Evolutionary conservation across 2,888 invertebrate species (phyloP).

Genomic region (Synergus japonicus): DNA sequence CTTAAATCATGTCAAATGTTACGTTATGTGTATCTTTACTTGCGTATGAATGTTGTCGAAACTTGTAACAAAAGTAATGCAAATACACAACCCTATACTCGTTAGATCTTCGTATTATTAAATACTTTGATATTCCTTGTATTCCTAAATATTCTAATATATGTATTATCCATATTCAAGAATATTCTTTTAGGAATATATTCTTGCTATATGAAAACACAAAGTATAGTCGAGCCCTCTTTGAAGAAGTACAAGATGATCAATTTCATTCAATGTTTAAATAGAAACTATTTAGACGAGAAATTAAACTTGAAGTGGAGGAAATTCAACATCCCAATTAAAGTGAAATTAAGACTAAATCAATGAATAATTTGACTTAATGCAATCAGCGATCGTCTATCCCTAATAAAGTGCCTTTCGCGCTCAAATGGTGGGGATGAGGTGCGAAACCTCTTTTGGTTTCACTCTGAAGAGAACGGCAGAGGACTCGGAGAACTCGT

Average conservation of each 20-base stretch:
- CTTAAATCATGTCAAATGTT: conserved; percentile 7
- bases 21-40: conserved; percentile 19
- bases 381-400: conserved; percentile 8
- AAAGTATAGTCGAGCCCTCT: too few species aligned
- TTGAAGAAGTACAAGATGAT: too few species aligned
- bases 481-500: conserved; percentile 55
- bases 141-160: too few species aligned
- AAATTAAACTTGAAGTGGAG: background rate
- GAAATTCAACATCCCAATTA: background rate
- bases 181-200: too few species aligned
- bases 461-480: conserved; percentile 51
- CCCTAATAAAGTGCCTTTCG: background rate
- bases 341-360: background rate
- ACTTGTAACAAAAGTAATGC: conserved; percentile 11
- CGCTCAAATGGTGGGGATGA: conserved; percentile 36
- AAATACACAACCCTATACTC: conserved; percentile 29
- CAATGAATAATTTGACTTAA: background rate
- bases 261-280: too few species aligned
- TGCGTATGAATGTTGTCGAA: conserved; percentile 3
- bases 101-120: background rate
- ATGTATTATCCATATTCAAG: too few species aligned
- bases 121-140: too few species aligned
- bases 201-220: too few species aligned
- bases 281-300: background rate
- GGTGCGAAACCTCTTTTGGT: conserved; percentile 56